Evolutionary conservation across 2,113 vertebrate genomes (phyloP).

Genomic region (Rhinolophus ferrumequinum): DNA sequence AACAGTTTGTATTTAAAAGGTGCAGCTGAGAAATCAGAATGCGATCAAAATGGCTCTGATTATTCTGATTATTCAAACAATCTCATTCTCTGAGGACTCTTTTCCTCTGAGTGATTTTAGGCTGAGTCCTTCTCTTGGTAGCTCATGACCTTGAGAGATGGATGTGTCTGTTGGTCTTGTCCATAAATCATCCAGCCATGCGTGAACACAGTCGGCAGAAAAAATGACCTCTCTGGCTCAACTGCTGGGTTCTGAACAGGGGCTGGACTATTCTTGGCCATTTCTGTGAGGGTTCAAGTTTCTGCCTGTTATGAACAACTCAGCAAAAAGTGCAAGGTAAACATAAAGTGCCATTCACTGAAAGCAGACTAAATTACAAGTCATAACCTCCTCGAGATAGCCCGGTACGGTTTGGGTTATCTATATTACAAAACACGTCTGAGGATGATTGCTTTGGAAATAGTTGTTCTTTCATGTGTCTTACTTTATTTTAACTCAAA

Average conservation of each 20-base stretch:
- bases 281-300: not conserved
- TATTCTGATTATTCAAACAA: not conserved
- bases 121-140: not conserved
- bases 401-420: not conserved
- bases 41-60: not conserved
- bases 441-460: constrained; percentile 20
- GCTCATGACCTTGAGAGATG: constrained; percentile 37
- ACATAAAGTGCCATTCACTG: not conserved
- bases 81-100: not conserved
- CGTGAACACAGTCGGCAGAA: constrained; percentile 46
- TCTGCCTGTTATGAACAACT: not conserved
- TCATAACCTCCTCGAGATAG: not conserved
- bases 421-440: not conserved
- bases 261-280: accelerated
- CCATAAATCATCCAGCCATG: constrained; percentile 46
- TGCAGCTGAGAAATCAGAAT: not conserved
- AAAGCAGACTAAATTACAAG: not conserved
- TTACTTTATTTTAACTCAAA: constrained; percentile 22
- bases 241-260: not conserved
- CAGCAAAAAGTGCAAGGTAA: constrained; percentile 22
- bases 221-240: not conserved
- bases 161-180: not conserved
- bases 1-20: not conserved
- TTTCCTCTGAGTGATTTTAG: not conserved
- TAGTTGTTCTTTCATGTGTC: not conserved